Conservation (phyloP, 1,140 invertebrate genomes). For the Halictus rubicundus region DNA sequence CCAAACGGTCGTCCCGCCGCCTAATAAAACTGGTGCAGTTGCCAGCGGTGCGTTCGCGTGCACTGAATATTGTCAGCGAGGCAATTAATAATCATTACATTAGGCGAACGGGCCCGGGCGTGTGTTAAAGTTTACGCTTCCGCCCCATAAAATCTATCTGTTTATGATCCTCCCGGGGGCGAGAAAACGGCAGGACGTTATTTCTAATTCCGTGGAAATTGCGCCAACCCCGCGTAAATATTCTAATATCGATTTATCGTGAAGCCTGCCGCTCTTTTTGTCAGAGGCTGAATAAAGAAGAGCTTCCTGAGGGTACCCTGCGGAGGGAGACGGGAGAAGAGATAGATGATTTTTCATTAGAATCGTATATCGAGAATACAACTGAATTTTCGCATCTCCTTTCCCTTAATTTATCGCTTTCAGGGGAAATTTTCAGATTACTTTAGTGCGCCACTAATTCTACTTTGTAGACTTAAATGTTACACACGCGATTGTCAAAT, state of each 20-base stretch:
- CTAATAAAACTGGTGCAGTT: slow-evolving; percentile 64
- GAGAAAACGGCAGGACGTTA: slow-evolving; percentile 22
- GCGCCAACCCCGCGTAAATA: background rate
- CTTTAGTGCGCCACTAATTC: too few species aligned
- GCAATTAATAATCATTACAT: slow-evolving; percentile 66
- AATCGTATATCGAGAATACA: too few species aligned
- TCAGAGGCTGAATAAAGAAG: background rate
- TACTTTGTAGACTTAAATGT: too few species aligned
- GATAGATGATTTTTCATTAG: background rate
- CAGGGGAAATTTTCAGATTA: too few species aligned
- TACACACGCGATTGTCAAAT: too few species aligned
- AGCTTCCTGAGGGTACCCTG: background rate
- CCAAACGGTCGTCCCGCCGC: slow-evolving; percentile 46
- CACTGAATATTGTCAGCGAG: slow-evolving; percentile 58
- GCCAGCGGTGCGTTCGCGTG: slow-evolving; percentile 46
- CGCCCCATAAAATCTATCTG: slow-evolving; percentile 58
- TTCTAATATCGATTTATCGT: slow-evolving; percentile 21
- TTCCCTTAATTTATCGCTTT: too few species aligned
- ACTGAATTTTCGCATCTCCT: too few species aligned
- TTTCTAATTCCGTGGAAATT: slow-evolving; percentile 37
- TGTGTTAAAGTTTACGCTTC: slow-evolving; percentile 42
- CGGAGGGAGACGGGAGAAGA: background rate
- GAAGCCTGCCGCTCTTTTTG: background rate
- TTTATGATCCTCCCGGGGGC: slow-evolving; percentile 39
- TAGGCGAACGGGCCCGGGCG: slow-evolving; percentile 39